phyloP scores from a whole-genome alignment of 2,113 vertebrate genomes.

The Globicephala melas region DNA sequence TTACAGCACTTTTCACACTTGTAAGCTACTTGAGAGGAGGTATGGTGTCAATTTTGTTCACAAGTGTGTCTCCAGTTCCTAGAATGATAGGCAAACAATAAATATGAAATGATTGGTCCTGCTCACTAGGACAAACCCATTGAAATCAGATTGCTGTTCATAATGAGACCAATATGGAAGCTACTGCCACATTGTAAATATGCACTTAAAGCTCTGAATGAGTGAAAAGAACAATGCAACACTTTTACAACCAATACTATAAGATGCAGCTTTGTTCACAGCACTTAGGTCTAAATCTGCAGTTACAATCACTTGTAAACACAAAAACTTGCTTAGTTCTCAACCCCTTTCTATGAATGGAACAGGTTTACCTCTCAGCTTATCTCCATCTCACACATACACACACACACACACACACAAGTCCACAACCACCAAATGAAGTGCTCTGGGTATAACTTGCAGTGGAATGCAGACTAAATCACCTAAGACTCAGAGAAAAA shows the following conservation, averaged over 20 bases:
- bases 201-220: not conserved
- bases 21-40: not conserved
- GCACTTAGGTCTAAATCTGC: not conserved
- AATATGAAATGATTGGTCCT: not conserved
- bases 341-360: not conserved
- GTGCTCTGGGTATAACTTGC: not conserved
- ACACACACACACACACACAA: not conserved
- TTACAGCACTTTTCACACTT: not conserved
- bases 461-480: not conserved
- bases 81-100: not conserved
- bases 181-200: not conserved
- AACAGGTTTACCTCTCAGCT: not conserved
- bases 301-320: not conserved
- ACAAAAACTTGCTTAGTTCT: not conserved
- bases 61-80: not conserved
- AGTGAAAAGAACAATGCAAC: not conserved
- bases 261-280: not conserved
- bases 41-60: not conserved
- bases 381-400: not conserved
- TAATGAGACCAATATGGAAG: not conserved
- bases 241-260: not conserved
- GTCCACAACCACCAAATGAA: not conserved
- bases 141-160: not conserved
- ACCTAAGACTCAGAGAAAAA: not conserved
- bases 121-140: not conserved